These are phyloP conservation scores for Eilema depressum DNA, from an alignment of 2,888 invertebrate species.

Conservation along the genomic window DNA sequence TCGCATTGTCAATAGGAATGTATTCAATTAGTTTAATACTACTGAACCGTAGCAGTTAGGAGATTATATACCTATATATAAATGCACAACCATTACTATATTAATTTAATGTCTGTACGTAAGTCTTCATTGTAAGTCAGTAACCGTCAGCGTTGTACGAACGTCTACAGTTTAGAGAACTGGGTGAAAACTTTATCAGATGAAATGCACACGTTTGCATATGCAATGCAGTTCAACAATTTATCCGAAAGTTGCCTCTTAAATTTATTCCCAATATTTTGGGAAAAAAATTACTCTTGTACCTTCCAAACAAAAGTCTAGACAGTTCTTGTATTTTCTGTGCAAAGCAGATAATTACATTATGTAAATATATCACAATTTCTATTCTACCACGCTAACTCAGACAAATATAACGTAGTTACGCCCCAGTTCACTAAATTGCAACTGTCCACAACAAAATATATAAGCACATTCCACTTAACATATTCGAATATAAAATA, in stretches of 20 bases:
- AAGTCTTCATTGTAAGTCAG: conserved; percentile 61
- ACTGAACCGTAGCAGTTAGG: conserved; percentile 69
- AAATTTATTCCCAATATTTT: neutral
- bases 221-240: neutral
- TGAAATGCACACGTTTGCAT: too few species aligned
- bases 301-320: neutral
- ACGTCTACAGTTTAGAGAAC: conserved; percentile 32
- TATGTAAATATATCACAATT: neutral
- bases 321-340: neutral
- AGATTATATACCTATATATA: conserved; percentile 61
- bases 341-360: neutral
- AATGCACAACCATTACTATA: conserved; percentile 75
- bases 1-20: conserved; percentile 70
- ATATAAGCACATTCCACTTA: conserved; percentile 50
- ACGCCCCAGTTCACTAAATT: conserved; percentile 26
- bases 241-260: neutral
- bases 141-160: conserved; percentile 31
- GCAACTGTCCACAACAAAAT: conserved; percentile 27
- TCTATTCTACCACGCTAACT: neutral
- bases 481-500: conserved; percentile 44
- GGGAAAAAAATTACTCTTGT: neutral
- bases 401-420: neutral
- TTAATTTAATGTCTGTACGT: conserved; percentile 62
- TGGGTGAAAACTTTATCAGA: neutral
- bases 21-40: conserved; percentile 69